Evolutionary conservation across 2,113 vertebrate genomes (phyloP).

Genomic region (Siniperca knerii): DNA sequence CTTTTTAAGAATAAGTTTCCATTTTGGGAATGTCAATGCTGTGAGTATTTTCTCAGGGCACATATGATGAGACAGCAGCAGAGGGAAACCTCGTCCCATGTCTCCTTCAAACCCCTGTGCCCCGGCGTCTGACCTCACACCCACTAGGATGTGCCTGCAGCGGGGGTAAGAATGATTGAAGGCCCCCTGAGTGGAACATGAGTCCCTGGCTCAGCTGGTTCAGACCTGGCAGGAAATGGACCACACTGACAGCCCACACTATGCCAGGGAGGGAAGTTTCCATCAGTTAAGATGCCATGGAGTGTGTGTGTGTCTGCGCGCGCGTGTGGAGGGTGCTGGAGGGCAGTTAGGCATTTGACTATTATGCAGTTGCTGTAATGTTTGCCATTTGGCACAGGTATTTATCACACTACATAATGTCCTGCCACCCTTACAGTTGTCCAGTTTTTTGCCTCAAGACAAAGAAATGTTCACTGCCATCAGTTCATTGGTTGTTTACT

Average conservation of each 20-base stretch:
- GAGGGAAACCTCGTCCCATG: slow-evolving; percentile 76
- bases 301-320: slow-evolving; percentile 14
- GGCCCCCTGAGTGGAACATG: slow-evolving; percentile 72
- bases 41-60: slow-evolving; percentile 11
- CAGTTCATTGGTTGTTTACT: slow-evolving; percentile 46
- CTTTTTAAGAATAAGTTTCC: slow-evolving; percentile 6
- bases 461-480: not conserved
- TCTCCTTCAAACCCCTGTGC: slow-evolving; percentile 23
- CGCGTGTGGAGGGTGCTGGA: slow-evolving; percentile 18
- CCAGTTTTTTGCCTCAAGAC: not conserved
- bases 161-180: slow-evolving; percentile 57
- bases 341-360: slow-evolving; percentile 38
- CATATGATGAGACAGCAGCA: slow-evolving; percentile 63
- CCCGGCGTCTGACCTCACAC: slow-evolving; percentile 48
- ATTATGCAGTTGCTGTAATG: slow-evolving; percentile 43
- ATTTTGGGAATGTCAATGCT: slow-evolving; percentile 2
- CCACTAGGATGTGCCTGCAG: slow-evolving; percentile 32
- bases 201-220: slow-evolving; percentile 70
- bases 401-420: slow-evolving; percentile 17
- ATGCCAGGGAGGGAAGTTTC: slow-evolving; percentile 72
- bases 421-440: not conserved
- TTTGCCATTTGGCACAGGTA: slow-evolving; percentile 13
- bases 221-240: slow-evolving; percentile 69
- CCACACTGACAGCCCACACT: slow-evolving; percentile 64
- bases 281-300: slow-evolving; percentile 67